Evolutionary conservation across 2,888 invertebrate species (phyloP), one percentile per base, ranked within the genome.

Genomic region (Mactromeris polynyma): DNA sequence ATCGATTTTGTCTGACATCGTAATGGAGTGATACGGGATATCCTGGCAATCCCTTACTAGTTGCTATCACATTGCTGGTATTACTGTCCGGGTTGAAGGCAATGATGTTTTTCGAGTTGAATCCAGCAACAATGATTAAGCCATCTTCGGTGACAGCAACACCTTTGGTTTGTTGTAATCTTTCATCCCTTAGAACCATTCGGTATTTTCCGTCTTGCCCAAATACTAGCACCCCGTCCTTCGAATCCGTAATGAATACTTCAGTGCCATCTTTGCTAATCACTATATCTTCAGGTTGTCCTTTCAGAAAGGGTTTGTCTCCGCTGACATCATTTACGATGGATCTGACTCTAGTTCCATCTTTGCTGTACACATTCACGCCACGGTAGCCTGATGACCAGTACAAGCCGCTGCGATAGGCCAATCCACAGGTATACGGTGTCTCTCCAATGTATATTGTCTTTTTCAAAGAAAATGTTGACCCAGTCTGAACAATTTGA

Each of bases 341-440:
- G 36, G 73, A 33, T 73, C 36, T 31, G 14, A 11, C 19, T 19
- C 14, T 33, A 17, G 31, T 19, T 6, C 73, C 73, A 36, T 73
- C 36, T 19, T 73, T 73, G 14, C 19, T 31, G 73, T 73, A 73
- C 17, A 73, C 2, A 33, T 73, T 73, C 1, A 73, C 36, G 2
- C 36, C 36, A 4, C 73, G 19, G 33, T 26, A 73, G 3, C 73
- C 73, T 17, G 73, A 73, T 0, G 73, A 73, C 73, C 73, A 73
- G 14, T 33, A 73, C 19, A 73, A 4, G 11, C 73, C 73, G 19
- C 17, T 33, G 36, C 73, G 17, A 26, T 36, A 73, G 14, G 36
- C 73, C 17, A 73, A 73, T 19, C 73, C 73, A 36, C 73, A 73
- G 36, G 73, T 36, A 36, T 73, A 73, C 17, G 73, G 73, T 33